Base-by-base conservation (phyloP, 2,888 invertebrate genomes). In the Parnassius mnemosyne region DNA sequence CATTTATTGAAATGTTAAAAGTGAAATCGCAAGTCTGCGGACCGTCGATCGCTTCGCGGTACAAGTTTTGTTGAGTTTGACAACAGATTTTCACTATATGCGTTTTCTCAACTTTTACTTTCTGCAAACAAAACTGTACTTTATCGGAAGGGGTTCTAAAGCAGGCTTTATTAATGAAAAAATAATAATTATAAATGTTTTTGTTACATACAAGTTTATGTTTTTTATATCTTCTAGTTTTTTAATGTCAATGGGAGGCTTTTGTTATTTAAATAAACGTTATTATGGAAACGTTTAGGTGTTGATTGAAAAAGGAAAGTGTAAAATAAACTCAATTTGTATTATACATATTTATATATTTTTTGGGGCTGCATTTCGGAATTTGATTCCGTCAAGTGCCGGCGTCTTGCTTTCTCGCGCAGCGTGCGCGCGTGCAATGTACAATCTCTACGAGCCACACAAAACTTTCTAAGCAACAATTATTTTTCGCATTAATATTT, bases 401-500 rank as follows among this genome's bases (percentile, higher is more conserved):
- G 68, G 69, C 79, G 81, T 84, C 84, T 83, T 89, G 90, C 90
- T 90, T 90, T 90, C 91, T 89, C 85, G 89, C 83, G 85, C 87
- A 83, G 83, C 87, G 86, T 87, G 87, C 87, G 85, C 80, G 86
- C 89, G 89, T 89, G 90, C 89, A 81, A 89, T 85, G 86, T 85
- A 83, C 81, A 84, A 86, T 87, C 85, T 87, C 84, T 79, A 77
- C 83, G 75, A 81, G 78, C 81, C 79, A 80, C 78, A 80, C 83
- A 78, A 81, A 88, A 91, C 91, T 91, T 91, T 91, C 91, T 90
- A 91, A 87, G 87, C 87, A 89, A 87, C 84, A 87, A 90, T 89
- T 89, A 88, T 84, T 84, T 85, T 87, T 86, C 83, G 80, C 89
- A 90, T 90, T 86, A 89, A 89, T 90, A 89, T 89, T 91, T 85